A percentile compares a stretch with the other conserved stretches of the same genome.
Evolutionary conservation across 2,888 invertebrate genomes (phyloP).

Genomic region (Mantis religiosa): DNA sequence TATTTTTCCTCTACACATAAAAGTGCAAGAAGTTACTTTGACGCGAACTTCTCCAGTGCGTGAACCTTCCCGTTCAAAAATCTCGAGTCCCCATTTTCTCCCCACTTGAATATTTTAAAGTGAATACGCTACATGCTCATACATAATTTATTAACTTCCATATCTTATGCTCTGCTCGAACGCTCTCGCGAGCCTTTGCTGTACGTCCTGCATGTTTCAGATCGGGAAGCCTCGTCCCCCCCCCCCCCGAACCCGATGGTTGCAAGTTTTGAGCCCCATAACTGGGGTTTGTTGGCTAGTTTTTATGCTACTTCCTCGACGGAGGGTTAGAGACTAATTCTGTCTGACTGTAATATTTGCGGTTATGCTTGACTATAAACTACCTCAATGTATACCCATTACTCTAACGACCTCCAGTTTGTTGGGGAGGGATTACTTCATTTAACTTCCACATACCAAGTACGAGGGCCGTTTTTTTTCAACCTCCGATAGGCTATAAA

Average conservation of each 20-base stretch:
- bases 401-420: too few relatives aligned
- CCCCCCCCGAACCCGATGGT: too few relatives aligned
- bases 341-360: too few relatives aligned
- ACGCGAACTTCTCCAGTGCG: background rate
- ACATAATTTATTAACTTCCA: background rate
- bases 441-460: too few relatives aligned
- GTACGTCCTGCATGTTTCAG: background rate
- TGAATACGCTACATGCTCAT: background rate
- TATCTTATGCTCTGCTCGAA: background rate
- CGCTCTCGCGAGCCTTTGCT: background rate
- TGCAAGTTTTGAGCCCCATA: background rate
- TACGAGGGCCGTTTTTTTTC: too few relatives aligned
- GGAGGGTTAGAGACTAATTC: too few relatives aligned
- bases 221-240: background rate
- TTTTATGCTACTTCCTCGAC: too few relatives aligned
- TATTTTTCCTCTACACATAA: background rate
- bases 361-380: too few relatives aligned
- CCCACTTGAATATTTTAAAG: background rate
- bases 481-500: too few relatives aligned
- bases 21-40: background rate
- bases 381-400: too few relatives aligned
- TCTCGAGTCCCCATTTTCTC: background rate
- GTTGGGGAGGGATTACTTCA: too few relatives aligned
- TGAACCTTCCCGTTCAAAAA: background rate
- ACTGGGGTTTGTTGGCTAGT: background rate